Evolutionary conservation across 2,797 vertebrate species (phyloP), one percentile per base, ranked within the genome.

Genomic region (Peromyscus melanophrys): DNA sequence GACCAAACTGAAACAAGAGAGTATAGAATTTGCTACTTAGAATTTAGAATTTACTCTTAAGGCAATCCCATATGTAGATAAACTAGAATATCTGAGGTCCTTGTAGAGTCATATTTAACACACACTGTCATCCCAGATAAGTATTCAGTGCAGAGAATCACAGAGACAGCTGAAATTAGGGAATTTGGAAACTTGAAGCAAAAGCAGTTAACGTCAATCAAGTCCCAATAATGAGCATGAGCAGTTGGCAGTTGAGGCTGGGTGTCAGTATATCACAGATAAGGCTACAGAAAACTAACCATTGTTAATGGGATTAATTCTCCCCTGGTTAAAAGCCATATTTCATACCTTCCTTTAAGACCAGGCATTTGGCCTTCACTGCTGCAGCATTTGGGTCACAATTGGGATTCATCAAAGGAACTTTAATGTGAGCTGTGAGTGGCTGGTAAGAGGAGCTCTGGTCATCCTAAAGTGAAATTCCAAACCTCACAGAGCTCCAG

Each of bases 191-290:
- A 76, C 69, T 63, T 78, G 81, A 55, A 7, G 17, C 89, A 94
- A 96, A 55, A 31, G 55, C 6, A 61, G 27, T 96, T 96, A 96
- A 96, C 85, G 85, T 46, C 85, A 88, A 89, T 97, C 95, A 94
- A 89, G 17, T 83, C 49, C 63, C 71, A 55, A 63, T 89, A 95
- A 89, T 96, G 94, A 76, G 23, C 83, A 3, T 92, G 95, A 81
- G 59, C 59, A 6, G 13, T 92, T 97, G 89, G 55, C 43, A 67
- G 49, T 23, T 96, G 49, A 89, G 87, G 34, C n/a, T 37, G 46
- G 76, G 52, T 31, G 94, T 83, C 82, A 92, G 67, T 93, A 65
- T 95, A 86, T 96, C 78, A 95, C 0, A 92, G 43, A 80, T 65
- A 57, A 96, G 63, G 55, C 27, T 13, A 65, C 29, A 83, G 76